Evolutionary conservation across 2,888 invertebrate species (phyloP).

Genomic region (Papilio protenor): DNA sequence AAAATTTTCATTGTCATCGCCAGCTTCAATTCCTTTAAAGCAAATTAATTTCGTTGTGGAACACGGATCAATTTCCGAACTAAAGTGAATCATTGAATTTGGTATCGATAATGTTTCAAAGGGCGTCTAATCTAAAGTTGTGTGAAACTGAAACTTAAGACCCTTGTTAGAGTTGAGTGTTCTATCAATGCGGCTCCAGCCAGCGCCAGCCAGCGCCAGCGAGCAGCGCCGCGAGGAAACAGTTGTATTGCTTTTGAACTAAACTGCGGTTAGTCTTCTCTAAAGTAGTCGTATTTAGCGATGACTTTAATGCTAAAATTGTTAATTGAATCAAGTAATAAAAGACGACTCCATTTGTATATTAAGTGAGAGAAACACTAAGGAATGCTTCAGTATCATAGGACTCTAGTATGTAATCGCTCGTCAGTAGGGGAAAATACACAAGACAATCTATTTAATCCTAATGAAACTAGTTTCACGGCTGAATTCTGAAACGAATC

Average conservation of each 20-base stretch:
- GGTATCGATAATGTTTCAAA: slow-evolving; percentile 23
- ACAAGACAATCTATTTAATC: background rate
- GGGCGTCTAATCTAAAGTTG: slow-evolving; percentile 14
- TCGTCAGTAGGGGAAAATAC: background rate
- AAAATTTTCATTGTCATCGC: too few relatives aligned
- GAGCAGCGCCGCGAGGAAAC: background rate
- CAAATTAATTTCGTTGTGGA: background rate
- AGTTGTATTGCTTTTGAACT: slow-evolving; percentile 1
- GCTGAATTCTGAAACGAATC: too few relatives aligned
- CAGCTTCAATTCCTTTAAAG: background rate
- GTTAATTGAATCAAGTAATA: too few relatives aligned
- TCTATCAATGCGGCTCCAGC: background rate
- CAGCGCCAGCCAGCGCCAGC: background rate
- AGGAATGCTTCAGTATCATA: background rate
- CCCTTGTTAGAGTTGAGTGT: background rate
- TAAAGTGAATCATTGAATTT: slow-evolving; percentile 13
- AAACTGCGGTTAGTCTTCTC: background rate
- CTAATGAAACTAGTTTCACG: too few relatives aligned
- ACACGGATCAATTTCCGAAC: background rate
- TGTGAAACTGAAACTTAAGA: background rate
- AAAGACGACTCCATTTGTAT: background rate
- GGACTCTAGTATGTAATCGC: too few relatives aligned
- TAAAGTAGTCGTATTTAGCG: background rate
- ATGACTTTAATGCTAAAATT: background rate
- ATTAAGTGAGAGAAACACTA: background rate